A percentile compares a stretch with the other conserved stretches of the same genome.
phyloP scores from a whole-genome alignment of 2,797 vertebrate genomes.

The Melanogrammus aeglefinus region DNA sequence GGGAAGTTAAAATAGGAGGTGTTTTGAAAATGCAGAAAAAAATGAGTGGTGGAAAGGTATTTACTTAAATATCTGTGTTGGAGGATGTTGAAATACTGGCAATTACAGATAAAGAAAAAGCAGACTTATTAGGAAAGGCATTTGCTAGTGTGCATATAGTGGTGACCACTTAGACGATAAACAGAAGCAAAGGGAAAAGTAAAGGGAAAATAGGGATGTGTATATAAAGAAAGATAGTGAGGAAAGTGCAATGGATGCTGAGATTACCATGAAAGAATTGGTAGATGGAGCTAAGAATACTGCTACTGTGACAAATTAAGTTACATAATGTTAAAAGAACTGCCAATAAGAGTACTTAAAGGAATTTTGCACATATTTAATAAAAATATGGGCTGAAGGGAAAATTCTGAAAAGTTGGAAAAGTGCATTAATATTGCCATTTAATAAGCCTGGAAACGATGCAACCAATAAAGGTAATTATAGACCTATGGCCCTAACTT shows the following conservation, averaged over 20 bases:
- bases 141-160: constrained; percentile 6
- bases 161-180: background rate
- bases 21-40: background rate
- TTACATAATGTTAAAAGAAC: constrained; percentile 3
- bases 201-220: background rate
- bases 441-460: constrained; percentile 1
- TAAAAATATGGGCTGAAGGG: constrained; percentile 16
- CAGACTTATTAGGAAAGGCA: background rate
- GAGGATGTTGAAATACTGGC: background rate
- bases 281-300: background rate
- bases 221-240: background rate
- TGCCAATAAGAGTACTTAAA: constrained; percentile 1
- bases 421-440: constrained; percentile 1
- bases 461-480: background rate
- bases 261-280: background rate
- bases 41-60: too few relatives aligned
- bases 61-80: background rate
- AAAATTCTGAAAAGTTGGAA: background rate
- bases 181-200: background rate
- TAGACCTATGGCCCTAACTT: constrained; percentile 1
- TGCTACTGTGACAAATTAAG: constrained; percentile 7
- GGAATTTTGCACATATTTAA: constrained; percentile 7
- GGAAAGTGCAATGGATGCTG: background rate
- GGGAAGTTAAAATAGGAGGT: background rate
- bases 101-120: background rate